Conservation (phyloP, 2,113 vertebrate species). For the Ia io region DNA sequence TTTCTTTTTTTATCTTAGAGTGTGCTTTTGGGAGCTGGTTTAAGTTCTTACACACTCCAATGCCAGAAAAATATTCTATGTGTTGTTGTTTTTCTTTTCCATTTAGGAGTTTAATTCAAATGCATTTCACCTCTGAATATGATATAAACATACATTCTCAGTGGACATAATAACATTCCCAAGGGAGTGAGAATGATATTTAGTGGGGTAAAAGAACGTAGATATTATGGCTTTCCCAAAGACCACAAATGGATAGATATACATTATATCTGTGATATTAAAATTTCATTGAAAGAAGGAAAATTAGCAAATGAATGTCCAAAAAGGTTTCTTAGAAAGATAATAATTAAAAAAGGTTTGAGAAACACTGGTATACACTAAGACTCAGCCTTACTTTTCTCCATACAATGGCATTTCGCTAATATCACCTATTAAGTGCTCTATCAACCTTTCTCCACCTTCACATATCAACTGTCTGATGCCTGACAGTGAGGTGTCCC, state of each 20-base stretch:
- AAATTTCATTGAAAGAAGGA: conserved; percentile 7
- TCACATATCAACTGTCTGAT: background rate
- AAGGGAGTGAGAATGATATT: background rate
- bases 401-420: background rate
- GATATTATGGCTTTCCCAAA: background rate
- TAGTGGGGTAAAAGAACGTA: background rate
- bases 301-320: background rate
- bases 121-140: background rate
- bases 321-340: background rate
- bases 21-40: background rate
- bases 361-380: background rate
- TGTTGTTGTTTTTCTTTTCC: background rate
- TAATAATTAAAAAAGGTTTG: background rate
- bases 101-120: background rate
- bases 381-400: background rate
- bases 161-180: background rate
- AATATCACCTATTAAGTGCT: background rate
- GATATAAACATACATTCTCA: background rate
- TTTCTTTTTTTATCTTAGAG: conserved; percentile 5
- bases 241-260: background rate
- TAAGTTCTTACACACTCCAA: background rate
- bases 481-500: background rate
- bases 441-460: background rate
- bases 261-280: background rate
- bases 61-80: background rate